Base-by-base conservation (phyloP, 1,140 invertebrate species). In the Frieseomelitta varia region DNA sequence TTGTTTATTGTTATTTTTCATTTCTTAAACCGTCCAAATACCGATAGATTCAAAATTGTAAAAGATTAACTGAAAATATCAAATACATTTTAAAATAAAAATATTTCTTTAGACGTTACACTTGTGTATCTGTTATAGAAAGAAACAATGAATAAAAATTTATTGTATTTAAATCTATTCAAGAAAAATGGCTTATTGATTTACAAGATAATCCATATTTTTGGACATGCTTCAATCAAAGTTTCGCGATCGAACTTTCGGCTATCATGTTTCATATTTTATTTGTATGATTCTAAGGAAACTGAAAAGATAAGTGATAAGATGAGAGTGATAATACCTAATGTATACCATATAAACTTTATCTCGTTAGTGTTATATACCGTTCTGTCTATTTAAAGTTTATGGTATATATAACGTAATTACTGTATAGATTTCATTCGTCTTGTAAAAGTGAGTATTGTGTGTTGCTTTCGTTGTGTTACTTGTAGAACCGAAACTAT, bases 301-400 rank as follows among this genome's bases (percentile, higher is more conserved):
- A 68, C 53, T 65, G 17, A 56, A 87, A 77, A 10, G 53, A 72
- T 85, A 81, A 86, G 56, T 86, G 76, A 89, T 89, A 78, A 61
- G 67, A 83, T 0, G 71, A 51, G 34, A 67, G 76, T 84, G 88
- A 89, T 82, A 87, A 47, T 69, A 84, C 17, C 17, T 79, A 56
- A 47, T n/a, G 24, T 61, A 30, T 81, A 84, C 69, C 74, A 73
- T 30, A 30, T 69, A 85, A 83, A 88, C 68, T 77, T 86, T 82
- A 30, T 77, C 85, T 76, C 78, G 79, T 90, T 90, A 85, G 65
- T 77, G 39, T 83, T 85, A 86, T 73, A 83, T 84, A 81, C 53
- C 72, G 81, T 90, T 91, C 65, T 88, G 67, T 90, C 79, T 90
- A 91, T 91, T 85, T 73, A 90, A 91, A 89, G 80, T 91, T 90